Conservation (phyloP, 2,888 invertebrate species). For the Campoletis raptor region DNA sequence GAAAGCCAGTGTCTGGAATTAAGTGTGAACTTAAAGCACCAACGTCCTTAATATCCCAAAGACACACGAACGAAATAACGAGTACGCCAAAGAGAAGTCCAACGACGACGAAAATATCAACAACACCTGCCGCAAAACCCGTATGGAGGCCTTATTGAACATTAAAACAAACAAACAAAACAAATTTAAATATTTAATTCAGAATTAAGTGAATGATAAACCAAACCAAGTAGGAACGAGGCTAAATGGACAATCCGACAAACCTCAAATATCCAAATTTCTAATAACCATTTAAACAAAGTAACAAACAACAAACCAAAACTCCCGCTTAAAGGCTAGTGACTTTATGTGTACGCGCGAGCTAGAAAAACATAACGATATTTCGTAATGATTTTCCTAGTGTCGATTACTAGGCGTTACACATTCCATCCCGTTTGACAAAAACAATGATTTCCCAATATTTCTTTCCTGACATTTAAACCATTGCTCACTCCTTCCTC, state of each 20-base stretch:
- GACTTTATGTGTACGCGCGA: slow-evolving; percentile 64
- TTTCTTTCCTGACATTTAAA: background rate
- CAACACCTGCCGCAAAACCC: slow-evolving; percentile 77
- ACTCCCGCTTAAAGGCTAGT: slow-evolving; percentile 80
- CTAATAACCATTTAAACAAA: background rate
- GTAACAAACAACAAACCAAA: slow-evolving; percentile 15
- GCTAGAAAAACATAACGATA: background rate
- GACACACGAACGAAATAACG: slow-evolving; percentile 60
- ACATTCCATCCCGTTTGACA: background rate
- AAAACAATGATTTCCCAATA: slow-evolving; percentile 7
- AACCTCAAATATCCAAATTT: slow-evolving; percentile 52
- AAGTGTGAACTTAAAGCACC: slow-evolving; percentile 82
- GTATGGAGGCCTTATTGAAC: slow-evolving; percentile 83
- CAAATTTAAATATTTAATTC: background rate
- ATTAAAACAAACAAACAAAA: slow-evolving; percentile 2
- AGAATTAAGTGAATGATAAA: background rate
- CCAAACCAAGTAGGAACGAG: slow-evolving; percentile 40
- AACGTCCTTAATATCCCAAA: slow-evolving; percentile 77
- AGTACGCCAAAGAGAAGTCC: slow-evolving; percentile 74
- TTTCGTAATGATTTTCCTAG: background rate
- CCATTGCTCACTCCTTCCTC: background rate
- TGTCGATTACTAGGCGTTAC: slow-evolving; percentile 15
- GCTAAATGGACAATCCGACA: background rate
- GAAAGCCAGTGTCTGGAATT: slow-evolving; percentile 75
- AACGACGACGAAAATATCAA: slow-evolving; percentile 78